Evolutionary conservation across 2,113 vertebrate genomes (phyloP), one percentile per base, ranked within the genome.

Genomic region (Phyllopteryx taeniolatus): DNA sequence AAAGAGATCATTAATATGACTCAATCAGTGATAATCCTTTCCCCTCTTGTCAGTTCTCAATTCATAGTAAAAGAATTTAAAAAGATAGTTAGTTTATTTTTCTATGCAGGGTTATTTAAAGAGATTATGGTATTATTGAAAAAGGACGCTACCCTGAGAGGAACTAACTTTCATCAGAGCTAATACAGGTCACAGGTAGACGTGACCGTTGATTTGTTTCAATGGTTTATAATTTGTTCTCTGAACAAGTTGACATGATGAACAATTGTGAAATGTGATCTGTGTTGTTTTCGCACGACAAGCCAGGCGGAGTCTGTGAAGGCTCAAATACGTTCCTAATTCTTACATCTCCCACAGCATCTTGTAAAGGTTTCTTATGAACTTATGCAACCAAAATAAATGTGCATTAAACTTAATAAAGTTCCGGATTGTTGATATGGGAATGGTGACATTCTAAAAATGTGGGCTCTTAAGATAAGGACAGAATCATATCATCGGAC

Each of bases 331-430:
- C 80, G 90, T 91, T 89, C 84, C 84, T 86, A 87, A 89, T 89
- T 90, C 90, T 89, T 92, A 85, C 91, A 91, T 91, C 80, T 83
- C 90, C 89, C 88, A 84, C 87, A 80, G 75, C 91, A 92, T 92
- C 88, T 90, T 93, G 90, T 94, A 84, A 87, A 87, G 73, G 79
- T 91, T 93, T 92, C 78, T 89, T 89, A 89, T 91, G 86, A 89
- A 91, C 86, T 91, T 94, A 94, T 92, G 92, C 92, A 94, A 94
- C 93, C 92, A 93, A 93, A 93, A 93, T 93, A 93, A 91, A 92
- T 93, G 91, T 93, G 92, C 92, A 92, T 93, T 93, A 89, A 90
- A 86, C 86, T 81, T 85, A 80, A 90, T 84, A 86, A 83, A 87
- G 80, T 92, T 93, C 87, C 87, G 87, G 79, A 79, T 85, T 68